Evolutionary conservation across 2,797 vertebrate genomes (phyloP).

Genomic region (Decapterus maruadsi): DNA sequence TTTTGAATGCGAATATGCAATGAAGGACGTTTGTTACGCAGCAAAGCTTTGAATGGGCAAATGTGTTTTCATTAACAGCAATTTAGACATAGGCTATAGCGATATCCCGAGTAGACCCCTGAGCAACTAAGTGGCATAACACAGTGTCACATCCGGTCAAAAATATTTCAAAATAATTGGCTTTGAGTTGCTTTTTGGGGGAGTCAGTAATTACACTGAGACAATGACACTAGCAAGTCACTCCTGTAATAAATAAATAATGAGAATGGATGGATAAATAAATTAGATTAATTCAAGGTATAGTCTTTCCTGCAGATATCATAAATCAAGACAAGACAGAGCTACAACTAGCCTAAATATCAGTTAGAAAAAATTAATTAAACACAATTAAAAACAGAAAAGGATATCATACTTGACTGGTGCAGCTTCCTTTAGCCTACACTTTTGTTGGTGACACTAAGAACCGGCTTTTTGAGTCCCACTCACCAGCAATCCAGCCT

Average conservation of each 20-base stretch:
- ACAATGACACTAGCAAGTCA: neutral
- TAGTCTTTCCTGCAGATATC: no score
- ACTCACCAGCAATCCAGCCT: no score
- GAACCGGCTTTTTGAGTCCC: no score
- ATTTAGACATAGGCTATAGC: slow-evolving; percentile 21
- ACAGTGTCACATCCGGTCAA: slow-evolving; percentile 38
- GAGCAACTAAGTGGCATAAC: neutral
- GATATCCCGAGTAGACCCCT: neutral
- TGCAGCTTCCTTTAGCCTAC: no score
- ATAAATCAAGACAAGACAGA: no score
- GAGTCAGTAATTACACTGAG: neutral
- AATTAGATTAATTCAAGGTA: neutral
- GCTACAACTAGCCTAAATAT: no score
- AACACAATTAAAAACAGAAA: no score
- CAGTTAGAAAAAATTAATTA: no score
- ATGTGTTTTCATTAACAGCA: neutral
- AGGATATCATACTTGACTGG: no score
- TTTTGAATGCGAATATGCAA: rapidly evolving
- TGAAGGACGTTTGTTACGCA: neutral
- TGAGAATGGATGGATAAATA: neutral
- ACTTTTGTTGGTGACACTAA: no score
- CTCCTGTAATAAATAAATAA: neutral
- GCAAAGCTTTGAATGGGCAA: neutral
- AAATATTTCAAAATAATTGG: slow-evolving; percentile 52
- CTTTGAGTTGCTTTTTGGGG: neutral